Percentiles rank a stretch among this genome's conserved stretches.
These are phyloP conservation scores for Neolamprologus kungweensis DNA, from an alignment of 2,113 vertebrate genomes.

Conservation along the genomic window DNA sequence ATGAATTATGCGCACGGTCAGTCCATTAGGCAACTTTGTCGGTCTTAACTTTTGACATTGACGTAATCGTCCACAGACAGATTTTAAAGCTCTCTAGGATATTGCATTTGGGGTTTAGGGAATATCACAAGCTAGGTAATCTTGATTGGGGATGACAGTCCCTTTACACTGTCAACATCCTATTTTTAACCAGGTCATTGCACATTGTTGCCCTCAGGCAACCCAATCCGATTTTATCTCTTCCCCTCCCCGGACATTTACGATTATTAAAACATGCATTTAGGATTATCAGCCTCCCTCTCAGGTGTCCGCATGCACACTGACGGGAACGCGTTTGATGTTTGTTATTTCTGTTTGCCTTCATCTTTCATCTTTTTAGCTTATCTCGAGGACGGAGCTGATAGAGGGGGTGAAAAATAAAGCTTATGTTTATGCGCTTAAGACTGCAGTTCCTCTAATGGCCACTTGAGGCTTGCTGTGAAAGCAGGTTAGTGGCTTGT, in stretches of 20 bases:
- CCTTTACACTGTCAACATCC: slow-evolving; percentile 38
- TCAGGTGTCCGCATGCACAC: background rate
- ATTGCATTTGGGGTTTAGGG: slow-evolving; percentile 31
- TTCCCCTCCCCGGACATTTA: background rate
- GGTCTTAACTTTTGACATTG: background rate
- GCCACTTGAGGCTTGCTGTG: background rate
- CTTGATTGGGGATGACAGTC: slow-evolving; percentile 47
- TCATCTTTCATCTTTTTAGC: background rate
- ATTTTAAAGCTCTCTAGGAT: slow-evolving; percentile 34
- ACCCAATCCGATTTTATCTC: slow-evolving; percentile 17
- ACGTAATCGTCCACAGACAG: background rate
- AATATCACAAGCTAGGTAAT: slow-evolving; percentile 35
- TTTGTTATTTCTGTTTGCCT: background rate
- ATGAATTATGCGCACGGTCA: background rate
- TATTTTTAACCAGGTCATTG: slow-evolving; percentile 50
- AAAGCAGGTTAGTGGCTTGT: background rate
- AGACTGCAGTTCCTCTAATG: background rate
- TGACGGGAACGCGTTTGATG: background rate
- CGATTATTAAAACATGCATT: slow-evolving; percentile 31
- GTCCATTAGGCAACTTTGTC: background rate
- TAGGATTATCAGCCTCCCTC: background rate
- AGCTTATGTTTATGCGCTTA: background rate
- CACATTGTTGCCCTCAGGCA: slow-evolving; percentile 29
- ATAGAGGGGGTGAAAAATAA: background rate
- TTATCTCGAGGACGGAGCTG: background rate